Evolutionary conservation across 2,113 vertebrate genomes (phyloP).

Genomic region (Aramus guarauna): DNA sequence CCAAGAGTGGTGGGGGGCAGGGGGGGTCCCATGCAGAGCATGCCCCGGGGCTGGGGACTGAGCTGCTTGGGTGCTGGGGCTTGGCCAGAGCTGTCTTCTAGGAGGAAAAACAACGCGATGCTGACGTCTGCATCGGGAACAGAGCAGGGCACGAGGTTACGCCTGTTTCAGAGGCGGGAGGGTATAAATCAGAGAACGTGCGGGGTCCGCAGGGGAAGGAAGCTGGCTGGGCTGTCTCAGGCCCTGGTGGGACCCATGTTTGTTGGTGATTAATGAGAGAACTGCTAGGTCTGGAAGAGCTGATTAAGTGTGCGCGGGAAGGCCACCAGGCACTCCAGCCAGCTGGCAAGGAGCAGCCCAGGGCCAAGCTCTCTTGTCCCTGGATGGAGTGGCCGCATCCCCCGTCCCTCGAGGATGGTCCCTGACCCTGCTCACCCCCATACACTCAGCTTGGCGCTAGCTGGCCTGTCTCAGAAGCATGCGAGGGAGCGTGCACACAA

Average conservation of each 20-base stretch:
- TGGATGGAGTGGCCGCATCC: rapidly evolving
- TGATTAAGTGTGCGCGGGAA: not conserved
- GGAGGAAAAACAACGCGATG: not conserved
- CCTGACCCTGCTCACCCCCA: not conserved
- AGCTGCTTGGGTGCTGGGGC: rapidly evolving
- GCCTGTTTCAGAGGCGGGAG: not conserved
- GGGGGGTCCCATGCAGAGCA: not conserved
- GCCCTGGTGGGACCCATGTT: not conserved
- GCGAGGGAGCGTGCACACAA: rapidly evolving
- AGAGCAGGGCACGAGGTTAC: not conserved
- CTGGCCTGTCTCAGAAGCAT: not conserved
- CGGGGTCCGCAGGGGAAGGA: not conserved
- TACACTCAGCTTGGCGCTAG: not conserved
- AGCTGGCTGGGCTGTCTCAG: not conserved
- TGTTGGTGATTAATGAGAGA: not conserved
- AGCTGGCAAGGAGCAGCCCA: not conserved
- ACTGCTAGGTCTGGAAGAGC: not conserved
- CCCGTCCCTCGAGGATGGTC: not conserved
- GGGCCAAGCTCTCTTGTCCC: not conserved
- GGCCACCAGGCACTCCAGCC: not conserved
- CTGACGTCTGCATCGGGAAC: not conserved
- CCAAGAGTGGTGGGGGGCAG: rapidly evolving
- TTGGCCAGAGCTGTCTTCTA: not conserved
- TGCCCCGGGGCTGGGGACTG: not conserved
- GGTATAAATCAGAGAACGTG: not conserved